Conservation (phyloP, 1,140 invertebrate genomes). For the Meloidogyne hapla region DNA sequence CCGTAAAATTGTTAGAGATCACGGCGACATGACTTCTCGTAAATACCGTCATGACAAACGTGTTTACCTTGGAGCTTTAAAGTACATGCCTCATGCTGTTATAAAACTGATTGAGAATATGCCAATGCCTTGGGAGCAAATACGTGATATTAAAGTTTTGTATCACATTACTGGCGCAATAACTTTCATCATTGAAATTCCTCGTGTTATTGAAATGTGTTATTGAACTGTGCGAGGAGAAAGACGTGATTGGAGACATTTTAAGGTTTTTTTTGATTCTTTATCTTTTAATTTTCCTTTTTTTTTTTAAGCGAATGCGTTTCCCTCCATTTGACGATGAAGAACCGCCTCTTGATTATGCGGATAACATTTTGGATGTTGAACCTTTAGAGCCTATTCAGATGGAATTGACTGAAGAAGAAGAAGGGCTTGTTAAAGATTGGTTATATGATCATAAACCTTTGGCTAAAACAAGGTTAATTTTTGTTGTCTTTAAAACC, state of each 20-base stretch:
- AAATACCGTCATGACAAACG: conserved; percentile 98
- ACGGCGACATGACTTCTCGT: conserved; percentile 97
- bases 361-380: conserved; percentile 96
- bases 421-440: conserved; percentile 79
- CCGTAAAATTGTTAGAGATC: conserved; percentile 95
- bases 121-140: conserved; percentile 99
- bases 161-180: conserved; percentile 78
- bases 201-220: conserved; percentile 97
- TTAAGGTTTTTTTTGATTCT: conserved; percentile 69
- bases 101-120: conserved; percentile 98
- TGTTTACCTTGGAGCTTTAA: conserved; percentile 90
- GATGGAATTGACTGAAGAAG: conserved; percentile 92
- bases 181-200: conserved; percentile 99
- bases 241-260: conserved; percentile 95
- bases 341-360: conserved; percentile 98
- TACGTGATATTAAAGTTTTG: conserved; percentile 87
- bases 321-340: conserved; percentile 99
- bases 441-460: conserved; percentile 99
- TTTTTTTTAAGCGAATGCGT: conserved; percentile 86
- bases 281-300: conserved; percentile 2
- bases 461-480: conserved; percentile 77
- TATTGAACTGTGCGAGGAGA: conserved; percentile 97
- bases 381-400: conserved; percentile 98
- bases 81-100: conserved; percentile 99
- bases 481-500: background rate